phyloP scores from a whole-genome alignment of 2,888 invertebrate genomes.

The Conomelus anceps region DNA sequence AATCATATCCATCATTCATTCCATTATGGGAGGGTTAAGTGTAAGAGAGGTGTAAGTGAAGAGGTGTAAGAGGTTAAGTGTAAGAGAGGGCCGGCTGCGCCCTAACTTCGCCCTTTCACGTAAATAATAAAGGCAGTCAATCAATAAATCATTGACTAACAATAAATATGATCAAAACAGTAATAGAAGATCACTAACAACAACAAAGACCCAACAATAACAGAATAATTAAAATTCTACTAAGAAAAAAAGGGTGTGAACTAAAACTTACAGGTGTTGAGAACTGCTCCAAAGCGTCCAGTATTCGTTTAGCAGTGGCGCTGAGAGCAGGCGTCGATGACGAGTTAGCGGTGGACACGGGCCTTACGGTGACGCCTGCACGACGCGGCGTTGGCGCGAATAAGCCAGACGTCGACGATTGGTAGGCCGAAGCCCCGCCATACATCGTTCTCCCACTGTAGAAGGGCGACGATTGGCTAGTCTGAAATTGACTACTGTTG shows the following conservation, averaged over 20 bases:
- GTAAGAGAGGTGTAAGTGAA: no score
- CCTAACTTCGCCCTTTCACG: no score
- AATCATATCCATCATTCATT: no score
- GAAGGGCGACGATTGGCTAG: slow-evolving; percentile 55
- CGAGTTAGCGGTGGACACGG: slow-evolving; percentile 25
- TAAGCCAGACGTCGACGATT: slow-evolving; percentile 12
- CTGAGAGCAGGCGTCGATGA: slow-evolving; percentile 42
- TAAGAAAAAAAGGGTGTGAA: not conserved
- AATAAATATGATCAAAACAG: no score
- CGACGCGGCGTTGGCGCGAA: slow-evolving; percentile 2
- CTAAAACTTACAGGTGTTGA: slow-evolving; percentile 59
- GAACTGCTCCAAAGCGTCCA: slow-evolving; percentile 74
- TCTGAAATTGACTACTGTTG: not conserved
- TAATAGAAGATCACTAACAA: no score
- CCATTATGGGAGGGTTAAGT: no score
- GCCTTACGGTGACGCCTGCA: slow-evolving; percentile 34
- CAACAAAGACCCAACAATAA: no score
- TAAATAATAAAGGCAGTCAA: no score
- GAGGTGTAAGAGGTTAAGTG: no score
- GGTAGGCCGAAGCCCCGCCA: slow-evolving; percentile 62
- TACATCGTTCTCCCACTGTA: slow-evolving; percentile 68
- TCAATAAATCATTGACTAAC: no score
- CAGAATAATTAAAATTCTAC: no score
- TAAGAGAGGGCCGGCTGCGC: no score
- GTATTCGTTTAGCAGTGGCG: slow-evolving; percentile 66